These are phyloP conservation scores for Glyphotaelius pellucidus DNA, from an alignment of 2,888 invertebrate genomes.

Conservation along the genomic window DNA sequence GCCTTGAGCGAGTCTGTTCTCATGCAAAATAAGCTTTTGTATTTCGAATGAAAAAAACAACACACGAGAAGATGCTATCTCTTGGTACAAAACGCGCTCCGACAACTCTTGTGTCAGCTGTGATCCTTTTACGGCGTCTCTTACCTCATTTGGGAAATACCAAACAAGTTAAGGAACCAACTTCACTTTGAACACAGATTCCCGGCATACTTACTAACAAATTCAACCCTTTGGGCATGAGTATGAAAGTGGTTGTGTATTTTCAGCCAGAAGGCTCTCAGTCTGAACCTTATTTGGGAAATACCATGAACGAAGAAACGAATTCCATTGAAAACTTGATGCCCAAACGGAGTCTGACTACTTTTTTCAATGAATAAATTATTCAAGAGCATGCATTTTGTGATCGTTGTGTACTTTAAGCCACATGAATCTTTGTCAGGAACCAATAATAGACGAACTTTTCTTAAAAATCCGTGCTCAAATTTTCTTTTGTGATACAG, in stretches of 20 bases:
- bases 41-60: background rate
- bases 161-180: background rate
- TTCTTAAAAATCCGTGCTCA: background rate
- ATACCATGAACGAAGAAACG: background rate
- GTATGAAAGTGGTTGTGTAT: conserved; percentile 25
- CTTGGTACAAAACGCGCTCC: conserved; percentile 4
- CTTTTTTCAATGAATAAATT: background rate
- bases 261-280: background rate
- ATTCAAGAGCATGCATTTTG: background rate
- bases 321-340: background rate
- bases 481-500: background rate
- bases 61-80: conserved; percentile 9
- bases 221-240: conserved; percentile 13
- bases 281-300: background rate
- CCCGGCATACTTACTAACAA: background rate
- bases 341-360: background rate
- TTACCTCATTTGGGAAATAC: conserved; percentile 44
- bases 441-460: background rate
- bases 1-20: background rate
- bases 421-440: background rate
- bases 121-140: conserved; percentile 37
- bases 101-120: conserved; percentile 35
- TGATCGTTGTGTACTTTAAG: background rate
- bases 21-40: background rate
- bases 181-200: background rate